Conservation (phyloP, 2,113 vertebrate genomes). For the Fregata magnificens region DNA sequence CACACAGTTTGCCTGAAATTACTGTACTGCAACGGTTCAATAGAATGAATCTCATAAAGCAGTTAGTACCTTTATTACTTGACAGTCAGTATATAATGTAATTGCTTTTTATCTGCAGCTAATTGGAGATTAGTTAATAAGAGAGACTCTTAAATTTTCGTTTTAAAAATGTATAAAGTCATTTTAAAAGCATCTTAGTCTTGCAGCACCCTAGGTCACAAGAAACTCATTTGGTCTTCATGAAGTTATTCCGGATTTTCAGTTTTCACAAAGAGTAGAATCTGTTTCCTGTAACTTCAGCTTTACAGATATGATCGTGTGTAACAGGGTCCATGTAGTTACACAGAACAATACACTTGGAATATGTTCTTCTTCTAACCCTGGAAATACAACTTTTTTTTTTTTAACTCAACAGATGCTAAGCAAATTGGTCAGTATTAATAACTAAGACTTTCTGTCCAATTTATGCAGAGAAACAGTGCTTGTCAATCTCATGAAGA, state of each 20-base stretch:
- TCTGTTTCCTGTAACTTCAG: not conserved
- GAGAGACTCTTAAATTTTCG: not conserved
- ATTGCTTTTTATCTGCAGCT: not conserved
- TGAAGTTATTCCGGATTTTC: not conserved
- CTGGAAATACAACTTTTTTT: not conserved
- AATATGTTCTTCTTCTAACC: not conserved
- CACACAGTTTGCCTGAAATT: not conserved
- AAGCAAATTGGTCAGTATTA: not conserved
- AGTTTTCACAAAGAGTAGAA: not conserved
- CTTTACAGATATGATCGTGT: not conserved
- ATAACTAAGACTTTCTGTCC: slow-evolving; percentile 25
- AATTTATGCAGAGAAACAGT: slow-evolving; percentile 76
- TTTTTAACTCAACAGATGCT: not conserved
- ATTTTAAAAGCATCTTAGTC: not conserved
- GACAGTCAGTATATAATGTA: not conserved
- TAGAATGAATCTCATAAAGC: not conserved
- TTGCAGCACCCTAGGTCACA: not conserved
- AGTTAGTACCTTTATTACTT: not conserved
- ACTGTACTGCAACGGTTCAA: not conserved
- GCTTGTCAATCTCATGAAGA: slow-evolving; percentile 69
- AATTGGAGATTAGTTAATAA: not conserved
- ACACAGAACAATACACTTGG: not conserved
- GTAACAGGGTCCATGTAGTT: not conserved
- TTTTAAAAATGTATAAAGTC: not conserved
- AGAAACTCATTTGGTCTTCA: not conserved